These are phyloP conservation scores for Corythoichthys intestinalis DNA, from an alignment of 2,113 vertebrate species.

Conservation along the genomic window DNA sequence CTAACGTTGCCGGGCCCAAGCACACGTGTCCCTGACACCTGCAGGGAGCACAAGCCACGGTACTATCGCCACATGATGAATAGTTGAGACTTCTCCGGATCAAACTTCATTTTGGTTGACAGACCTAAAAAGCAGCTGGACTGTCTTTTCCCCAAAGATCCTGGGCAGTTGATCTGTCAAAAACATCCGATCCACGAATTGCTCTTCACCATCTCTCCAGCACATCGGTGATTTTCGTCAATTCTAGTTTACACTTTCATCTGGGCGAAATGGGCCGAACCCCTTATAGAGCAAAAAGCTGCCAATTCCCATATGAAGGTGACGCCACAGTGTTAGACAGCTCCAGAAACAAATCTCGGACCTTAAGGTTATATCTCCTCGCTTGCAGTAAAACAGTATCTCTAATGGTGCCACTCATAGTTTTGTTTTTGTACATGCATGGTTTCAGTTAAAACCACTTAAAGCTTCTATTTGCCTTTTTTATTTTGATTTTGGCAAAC, in stretches of 20 bases:
- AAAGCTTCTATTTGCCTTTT: constrained; percentile 53
- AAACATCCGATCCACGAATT: background rate
- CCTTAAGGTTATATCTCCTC: constrained; percentile 7
- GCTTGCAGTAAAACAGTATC: constrained; percentile 20
- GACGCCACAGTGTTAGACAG: constrained; percentile 49
- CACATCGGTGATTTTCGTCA: background rate
- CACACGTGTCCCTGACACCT: constrained; percentile 2
- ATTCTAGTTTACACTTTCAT: constrained; percentile 2
- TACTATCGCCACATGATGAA: background rate
- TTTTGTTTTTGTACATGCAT: constrained; percentile 64
- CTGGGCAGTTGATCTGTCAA: constrained; percentile 48
- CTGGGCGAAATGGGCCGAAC: constrained; percentile 15
- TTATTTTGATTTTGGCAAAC: constrained; percentile 23
- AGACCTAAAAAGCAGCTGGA: constrained; percentile 58
- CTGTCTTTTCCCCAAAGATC: constrained; percentile 30
- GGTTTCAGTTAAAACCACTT: constrained; percentile 48
- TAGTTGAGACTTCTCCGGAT: background rate
- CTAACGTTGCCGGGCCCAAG: constrained; percentile 8
- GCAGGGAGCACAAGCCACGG: constrained; percentile 26
- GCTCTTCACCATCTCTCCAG: background rate
- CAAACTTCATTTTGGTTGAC: background rate
- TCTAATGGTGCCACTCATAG: constrained; percentile 70
- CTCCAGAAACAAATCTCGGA: constrained; percentile 6
- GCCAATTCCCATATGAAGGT: constrained; percentile 30
- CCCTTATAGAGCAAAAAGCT: constrained; percentile 28